Conservation (phyloP, 2,888 invertebrate species). For the Sminthurides aquaticus region DNA sequence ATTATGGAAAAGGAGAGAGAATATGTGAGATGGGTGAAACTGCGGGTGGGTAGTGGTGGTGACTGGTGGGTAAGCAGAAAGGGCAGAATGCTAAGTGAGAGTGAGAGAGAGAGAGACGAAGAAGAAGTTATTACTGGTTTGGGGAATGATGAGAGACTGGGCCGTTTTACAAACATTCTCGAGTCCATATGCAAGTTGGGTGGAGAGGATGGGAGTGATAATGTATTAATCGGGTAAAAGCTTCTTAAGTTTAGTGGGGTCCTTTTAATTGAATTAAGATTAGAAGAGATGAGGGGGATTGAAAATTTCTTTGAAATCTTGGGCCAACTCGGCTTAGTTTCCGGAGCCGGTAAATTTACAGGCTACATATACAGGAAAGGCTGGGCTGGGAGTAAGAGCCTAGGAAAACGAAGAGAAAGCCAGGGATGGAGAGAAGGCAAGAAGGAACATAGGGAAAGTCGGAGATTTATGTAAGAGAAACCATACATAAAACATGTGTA, state of each 20-base stretch:
- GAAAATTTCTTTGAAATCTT: conserved; percentile 20
- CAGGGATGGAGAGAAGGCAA: no score
- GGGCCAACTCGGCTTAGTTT: background rate
- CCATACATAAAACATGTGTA: background rate
- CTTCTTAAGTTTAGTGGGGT: conserved; percentile 25
- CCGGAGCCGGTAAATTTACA: background rate
- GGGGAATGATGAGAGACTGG: no score
- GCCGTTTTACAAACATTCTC: background rate
- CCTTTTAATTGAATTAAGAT: conserved; percentile 26
- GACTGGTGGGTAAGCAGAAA: no score
- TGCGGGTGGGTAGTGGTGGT: background rate
- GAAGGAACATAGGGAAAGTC: no score
- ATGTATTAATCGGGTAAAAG: conserved; percentile 22
- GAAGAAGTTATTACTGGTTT: no score
- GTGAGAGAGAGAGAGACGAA: no score
- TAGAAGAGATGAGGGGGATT: conserved; percentile 20
- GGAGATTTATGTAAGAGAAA: background rate
- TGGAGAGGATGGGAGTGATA: conserved; percentile 5
- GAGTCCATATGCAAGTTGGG: background rate
- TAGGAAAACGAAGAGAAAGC: no score
- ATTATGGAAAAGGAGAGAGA: no score
- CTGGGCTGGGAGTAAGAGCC: no score
- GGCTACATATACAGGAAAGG: no score
- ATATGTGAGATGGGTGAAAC: background rate
- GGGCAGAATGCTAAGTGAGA: no score